These are phyloP conservation scores for Pammene fasciana DNA, from an alignment of 2,888 invertebrate species.

Conservation along the genomic window DNA sequence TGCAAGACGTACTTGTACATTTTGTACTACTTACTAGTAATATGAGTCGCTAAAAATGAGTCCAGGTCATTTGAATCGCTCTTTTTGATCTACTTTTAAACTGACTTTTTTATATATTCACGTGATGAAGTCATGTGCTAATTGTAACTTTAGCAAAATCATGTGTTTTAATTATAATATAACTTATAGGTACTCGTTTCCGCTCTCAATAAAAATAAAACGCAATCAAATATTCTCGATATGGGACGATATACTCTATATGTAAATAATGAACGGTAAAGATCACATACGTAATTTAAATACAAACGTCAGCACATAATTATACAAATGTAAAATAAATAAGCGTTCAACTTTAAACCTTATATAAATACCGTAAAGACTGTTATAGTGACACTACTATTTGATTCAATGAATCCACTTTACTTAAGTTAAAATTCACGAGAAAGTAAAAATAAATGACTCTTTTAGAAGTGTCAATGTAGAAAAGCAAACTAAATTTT, in stretches of 20 bases:
- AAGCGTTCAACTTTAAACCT: not conserved
- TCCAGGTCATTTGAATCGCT: too few relatives aligned
- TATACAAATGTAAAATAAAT: not conserved
- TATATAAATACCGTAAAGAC: not conserved
- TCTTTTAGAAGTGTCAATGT: not conserved
- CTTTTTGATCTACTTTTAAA: too few relatives aligned
- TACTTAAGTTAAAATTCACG: not conserved
- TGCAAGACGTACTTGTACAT: too few relatives aligned
- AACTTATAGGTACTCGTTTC: not conserved
- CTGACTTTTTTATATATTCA: too few relatives aligned
- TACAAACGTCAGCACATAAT: not conserved
- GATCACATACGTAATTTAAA: conserved; percentile 1
- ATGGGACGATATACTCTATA: conserved; percentile 2
- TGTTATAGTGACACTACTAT: not conserved
- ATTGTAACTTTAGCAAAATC: too few relatives aligned
- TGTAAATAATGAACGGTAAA: not conserved
- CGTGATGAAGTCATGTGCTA: too few relatives aligned
- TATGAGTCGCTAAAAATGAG: too few relatives aligned
- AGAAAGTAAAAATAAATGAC: not conserved
- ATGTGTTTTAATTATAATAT: not conserved
- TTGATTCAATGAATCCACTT: not conserved
- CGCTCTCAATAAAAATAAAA: conserved; percentile 8
- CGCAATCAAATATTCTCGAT: not conserved
- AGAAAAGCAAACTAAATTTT: conserved; percentile 2
- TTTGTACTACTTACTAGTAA: too few relatives aligned